Evolutionary conservation across 2,113 vertebrate species (phyloP).

Genomic region (Jacana jacana): DNA sequence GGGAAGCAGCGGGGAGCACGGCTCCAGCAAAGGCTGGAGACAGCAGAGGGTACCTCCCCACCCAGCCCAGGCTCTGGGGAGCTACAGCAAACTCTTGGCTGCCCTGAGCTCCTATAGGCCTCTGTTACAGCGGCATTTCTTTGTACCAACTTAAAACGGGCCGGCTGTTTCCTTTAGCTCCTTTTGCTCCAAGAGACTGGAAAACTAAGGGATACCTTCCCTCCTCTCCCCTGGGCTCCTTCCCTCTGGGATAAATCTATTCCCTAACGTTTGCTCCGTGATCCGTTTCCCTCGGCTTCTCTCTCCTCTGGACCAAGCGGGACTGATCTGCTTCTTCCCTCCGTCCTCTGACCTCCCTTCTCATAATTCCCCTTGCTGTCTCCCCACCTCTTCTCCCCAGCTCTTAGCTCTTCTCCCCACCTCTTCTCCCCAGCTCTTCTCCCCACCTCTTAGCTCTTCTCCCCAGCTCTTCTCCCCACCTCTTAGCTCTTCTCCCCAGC

Average conservation of each 20-base stretch:
- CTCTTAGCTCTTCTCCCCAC: too few relatives aligned
- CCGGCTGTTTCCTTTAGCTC: neutral
- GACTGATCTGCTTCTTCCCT: neutral
- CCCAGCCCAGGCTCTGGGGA: too few relatives aligned
- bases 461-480: too few relatives aligned
- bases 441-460: too few relatives aligned
- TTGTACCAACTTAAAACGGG: neutral
- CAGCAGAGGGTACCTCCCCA: too few relatives aligned
- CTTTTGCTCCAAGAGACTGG: neutral
- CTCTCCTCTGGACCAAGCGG: neutral
- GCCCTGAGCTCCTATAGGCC: neutral
- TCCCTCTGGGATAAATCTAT: neutral
- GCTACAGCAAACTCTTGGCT: neutral
- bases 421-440: too few relatives aligned
- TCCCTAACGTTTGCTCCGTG: fast-evolving
- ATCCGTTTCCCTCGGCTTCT: neutral
- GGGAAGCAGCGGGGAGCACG: fast-evolving
- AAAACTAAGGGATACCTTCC: neutral
- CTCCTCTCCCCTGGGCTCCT: neutral
- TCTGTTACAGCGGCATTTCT: neutral
- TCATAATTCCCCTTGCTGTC: too few relatives aligned
- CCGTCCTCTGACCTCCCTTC: too few relatives aligned
- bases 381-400: too few relatives aligned
- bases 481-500: too few relatives aligned
- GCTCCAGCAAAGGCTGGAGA: too few relatives aligned